phyloP scores from a whole-genome alignment of 1,140 invertebrate species.

The Archivesica marissinica region DNA sequence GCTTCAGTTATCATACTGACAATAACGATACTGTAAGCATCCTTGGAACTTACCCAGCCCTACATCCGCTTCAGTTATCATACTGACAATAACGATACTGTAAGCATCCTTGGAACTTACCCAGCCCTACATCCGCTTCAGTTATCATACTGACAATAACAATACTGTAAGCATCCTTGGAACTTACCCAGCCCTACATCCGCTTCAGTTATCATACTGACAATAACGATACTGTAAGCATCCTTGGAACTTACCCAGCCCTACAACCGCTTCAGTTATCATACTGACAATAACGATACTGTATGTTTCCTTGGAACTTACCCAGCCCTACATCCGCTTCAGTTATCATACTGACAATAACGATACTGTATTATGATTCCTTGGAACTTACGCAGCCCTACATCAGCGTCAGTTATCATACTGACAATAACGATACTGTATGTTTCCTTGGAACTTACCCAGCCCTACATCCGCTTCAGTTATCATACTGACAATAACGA shows the following conservation, averaged over 20 bases:
- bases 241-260: constrained; percentile 81
- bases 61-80: constrained; percentile 91
- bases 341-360: too few species aligned
- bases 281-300: too few species aligned
- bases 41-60: constrained; percentile 81
- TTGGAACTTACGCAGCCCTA: constrained; percentile 80
- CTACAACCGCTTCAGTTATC: constrained; percentile 90
- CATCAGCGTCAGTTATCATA: constrained; percentile 93
- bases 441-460: too few species aligned
- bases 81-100: too few species aligned
- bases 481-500: constrained; percentile 99
- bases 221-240: too few species aligned
- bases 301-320: too few species aligned
- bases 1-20: constrained; percentile 97
- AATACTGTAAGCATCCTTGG: too few species aligned
- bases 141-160: constrained; percentile 99
- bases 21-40: too few species aligned
- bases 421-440: too few species aligned
- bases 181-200: constrained; percentile 82
- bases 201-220: constrained; percentile 96
- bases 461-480: constrained; percentile 86
- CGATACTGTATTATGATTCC: too few species aligned
- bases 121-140: constrained; percentile 83
- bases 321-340: too few species aligned
- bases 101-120: too few species aligned